A percentile compares a stretch with the other conserved stretches of the same genome.
Evolutionary conservation across 2,113 vertebrate genomes (phyloP).

Genomic region (Panurus biarmicus): DNA sequence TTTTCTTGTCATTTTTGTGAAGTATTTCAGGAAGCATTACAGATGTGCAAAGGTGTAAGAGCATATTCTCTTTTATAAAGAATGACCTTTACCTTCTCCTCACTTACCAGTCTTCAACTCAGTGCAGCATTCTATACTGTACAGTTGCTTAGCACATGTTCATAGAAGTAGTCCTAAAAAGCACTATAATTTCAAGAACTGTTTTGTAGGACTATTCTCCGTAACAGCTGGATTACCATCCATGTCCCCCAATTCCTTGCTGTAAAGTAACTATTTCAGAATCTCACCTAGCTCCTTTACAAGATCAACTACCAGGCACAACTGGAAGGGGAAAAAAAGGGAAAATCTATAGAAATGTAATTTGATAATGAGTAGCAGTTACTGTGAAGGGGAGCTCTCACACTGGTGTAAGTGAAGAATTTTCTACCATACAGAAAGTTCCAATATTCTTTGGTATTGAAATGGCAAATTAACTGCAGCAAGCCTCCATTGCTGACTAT

Average conservation of each 20-base stretch:
- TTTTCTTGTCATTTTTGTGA: not conserved
- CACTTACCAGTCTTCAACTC: not conserved
- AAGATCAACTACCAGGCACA: not conserved
- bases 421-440: not conserved
- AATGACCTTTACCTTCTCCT: not conserved
- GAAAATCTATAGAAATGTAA: not conserved
- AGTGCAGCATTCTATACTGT: not conserved
- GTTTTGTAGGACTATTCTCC: not conserved
- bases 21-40: not conserved
- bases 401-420: not conserved
- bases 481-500: rapidly evolving
- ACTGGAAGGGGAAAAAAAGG: not conserved
- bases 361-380: not conserved
- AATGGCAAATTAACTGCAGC: not conserved
- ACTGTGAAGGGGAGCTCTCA: not conserved
- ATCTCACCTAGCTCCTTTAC: not conserved
- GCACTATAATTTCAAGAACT: not conserved
- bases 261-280: not conserved
- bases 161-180: not conserved
- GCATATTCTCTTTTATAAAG: not conserved
- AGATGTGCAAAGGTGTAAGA: not conserved
- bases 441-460: not conserved
- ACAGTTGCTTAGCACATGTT: not conserved
- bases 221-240: not conserved
- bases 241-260: not conserved